Base-by-base conservation (phyloP, 2,797 vertebrate species). In the Sebastes nivosus region DNA sequence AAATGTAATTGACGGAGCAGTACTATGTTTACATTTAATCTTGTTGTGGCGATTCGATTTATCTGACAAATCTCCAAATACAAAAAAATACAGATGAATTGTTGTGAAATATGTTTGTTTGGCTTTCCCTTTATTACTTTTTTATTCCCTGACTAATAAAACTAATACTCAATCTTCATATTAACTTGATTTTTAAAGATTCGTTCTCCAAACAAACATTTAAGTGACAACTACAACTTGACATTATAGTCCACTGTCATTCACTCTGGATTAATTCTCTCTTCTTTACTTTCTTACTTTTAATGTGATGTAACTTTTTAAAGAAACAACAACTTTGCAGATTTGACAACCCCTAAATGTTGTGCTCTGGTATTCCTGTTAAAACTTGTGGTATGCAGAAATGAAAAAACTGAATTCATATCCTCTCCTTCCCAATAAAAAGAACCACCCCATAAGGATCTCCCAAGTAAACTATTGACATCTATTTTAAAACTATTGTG, bases 401-500 rank as follows among this genome's bases (percentile, higher is more conserved):
- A 55, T 57, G 22, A 66, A 2, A 2, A 16, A 70, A 63, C 46
- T 29, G 50, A 30, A 42, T 71, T 57, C 54, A 29, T 57, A 34
- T 83, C 50, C 61, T 16, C 42, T 76, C 52, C n/a, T 46, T 79
- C 63, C 30, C 20, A 38, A 59, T 83, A 64, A 76, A 54, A 73
- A 60, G 42, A 46, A 38, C 25, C 55, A 50, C 27, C 32, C 73
- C 25, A 10, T 72, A 57, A 74, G 16, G 11, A 68, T 25, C 82
- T 75, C 20, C 36, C 16, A 69, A 80, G 66, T 64, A 72, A 83
- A 86, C 81, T 67, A 81, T 25, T 81, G 82, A 91, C 87, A 87
- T 87, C 76, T 86, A 79, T 84, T 86, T 87, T 18, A 71, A 81
- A 87, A 71, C 67, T 61, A 74, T 6, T 80, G 81, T 81, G 86